Conservation (phyloP, 2,888 invertebrate genomes). For the Zonitis immaculata region DNA sequence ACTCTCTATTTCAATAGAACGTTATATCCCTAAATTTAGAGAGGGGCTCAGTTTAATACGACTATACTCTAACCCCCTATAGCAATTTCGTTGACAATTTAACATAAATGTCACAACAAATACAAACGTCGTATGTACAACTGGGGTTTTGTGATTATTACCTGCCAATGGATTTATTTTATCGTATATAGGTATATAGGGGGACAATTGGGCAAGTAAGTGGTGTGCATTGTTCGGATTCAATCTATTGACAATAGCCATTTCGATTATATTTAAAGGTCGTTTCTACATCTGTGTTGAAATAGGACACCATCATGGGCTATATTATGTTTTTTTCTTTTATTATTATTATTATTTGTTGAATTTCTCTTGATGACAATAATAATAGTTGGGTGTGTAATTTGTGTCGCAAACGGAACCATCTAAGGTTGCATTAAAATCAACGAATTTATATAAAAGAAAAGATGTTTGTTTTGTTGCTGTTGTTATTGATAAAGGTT, state of each 20-base stretch:
- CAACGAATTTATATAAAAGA: constrained; percentile 37
- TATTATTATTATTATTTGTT: too few relatives aligned
- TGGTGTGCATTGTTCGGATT: constrained; percentile 35
- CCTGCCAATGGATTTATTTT: constrained; percentile 43
- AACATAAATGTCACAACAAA: constrained; percentile 43
- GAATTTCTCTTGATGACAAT: constrained; percentile 29
- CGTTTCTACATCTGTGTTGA: constrained; percentile 41
- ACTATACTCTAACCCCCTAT: not conserved
- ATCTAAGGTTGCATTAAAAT: constrained; percentile 37
- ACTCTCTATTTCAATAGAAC: constrained; percentile 8
- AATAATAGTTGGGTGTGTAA: constrained; percentile 31
- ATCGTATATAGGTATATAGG: too few relatives aligned
- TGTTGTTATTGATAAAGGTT: constrained; percentile 35
- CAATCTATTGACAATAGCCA: constrained; percentile 37
- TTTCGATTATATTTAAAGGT: constrained; percentile 30
- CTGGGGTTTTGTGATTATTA: constrained; percentile 36
- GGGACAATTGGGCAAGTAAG: constrained; percentile 39
- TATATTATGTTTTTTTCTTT: too few relatives aligned
- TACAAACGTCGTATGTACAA: constrained; percentile 33
- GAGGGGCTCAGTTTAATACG: not conserved
- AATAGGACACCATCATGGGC: constrained; percentile 35
- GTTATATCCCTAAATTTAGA: not conserved
- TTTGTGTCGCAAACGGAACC: constrained; percentile 35
- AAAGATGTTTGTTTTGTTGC: constrained; percentile 34
- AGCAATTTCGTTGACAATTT: constrained; percentile 15